Evolutionary conservation across 1,140 invertebrate genomes (phyloP).

Genomic region (Glossosoma conforme): DNA sequence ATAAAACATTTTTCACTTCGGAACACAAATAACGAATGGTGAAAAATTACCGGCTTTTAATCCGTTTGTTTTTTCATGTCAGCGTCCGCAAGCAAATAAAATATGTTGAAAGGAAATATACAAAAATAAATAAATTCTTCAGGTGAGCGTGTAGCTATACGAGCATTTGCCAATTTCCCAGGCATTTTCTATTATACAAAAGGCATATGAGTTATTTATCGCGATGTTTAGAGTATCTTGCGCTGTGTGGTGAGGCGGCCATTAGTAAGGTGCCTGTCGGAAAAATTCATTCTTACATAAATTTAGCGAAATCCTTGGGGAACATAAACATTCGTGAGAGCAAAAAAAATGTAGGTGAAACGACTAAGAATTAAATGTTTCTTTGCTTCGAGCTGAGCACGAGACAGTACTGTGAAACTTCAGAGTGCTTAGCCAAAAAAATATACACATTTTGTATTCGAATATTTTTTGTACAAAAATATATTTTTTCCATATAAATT

Average conservation of each 20-base stretch:
- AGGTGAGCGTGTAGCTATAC: slow-evolving; percentile 7
- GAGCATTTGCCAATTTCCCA: slow-evolving; percentile 10
- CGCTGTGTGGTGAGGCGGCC: slow-evolving; percentile 6
- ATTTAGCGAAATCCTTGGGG: slow-evolving; percentile 16
- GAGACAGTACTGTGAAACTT: too few species aligned
- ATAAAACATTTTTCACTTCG: too few species aligned
- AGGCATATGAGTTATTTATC: slow-evolving; percentile 20
- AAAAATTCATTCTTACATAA: slow-evolving; percentile 23
- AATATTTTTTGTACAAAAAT: too few species aligned
- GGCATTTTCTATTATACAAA: neutral
- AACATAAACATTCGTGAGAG: slow-evolving; percentile 26
- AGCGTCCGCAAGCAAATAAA: neutral
- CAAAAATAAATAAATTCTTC: slow-evolving; percentile 6
- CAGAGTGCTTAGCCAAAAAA: too few species aligned
- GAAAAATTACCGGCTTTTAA: too few species aligned
- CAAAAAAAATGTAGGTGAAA: too few species aligned
- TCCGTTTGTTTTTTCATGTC: too few species aligned
- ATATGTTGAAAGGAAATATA: neutral
- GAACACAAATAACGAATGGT: too few species aligned
- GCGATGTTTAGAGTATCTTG: slow-evolving; percentile 19
- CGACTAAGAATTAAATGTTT: too few species aligned
- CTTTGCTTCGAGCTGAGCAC: too few species aligned
- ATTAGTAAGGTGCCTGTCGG: slow-evolving; percentile 19
- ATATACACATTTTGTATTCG: too few species aligned
- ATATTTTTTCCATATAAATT: too few species aligned